These are phyloP conservation scores for Ctenochaetus hawaiiensis DNA, from an alignment of 2,797 vertebrate species.

Conservation along the genomic window DNA sequence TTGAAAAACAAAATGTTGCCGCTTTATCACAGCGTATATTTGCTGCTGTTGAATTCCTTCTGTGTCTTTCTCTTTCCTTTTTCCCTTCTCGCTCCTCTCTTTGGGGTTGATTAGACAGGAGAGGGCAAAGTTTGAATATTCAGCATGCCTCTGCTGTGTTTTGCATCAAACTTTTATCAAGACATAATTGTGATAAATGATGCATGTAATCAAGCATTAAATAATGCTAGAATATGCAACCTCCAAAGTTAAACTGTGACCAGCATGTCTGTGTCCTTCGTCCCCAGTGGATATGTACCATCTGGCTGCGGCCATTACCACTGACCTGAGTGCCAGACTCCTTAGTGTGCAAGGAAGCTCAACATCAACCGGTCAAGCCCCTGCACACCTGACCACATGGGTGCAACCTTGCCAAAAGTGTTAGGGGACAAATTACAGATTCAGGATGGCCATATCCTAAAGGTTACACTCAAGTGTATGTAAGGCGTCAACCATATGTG, in stretches of 20 bases:
- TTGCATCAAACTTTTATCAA: conserved; percentile 88
- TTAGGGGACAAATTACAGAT: conserved; percentile 85
- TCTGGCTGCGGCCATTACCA: conserved; percentile 84
- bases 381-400: conserved; percentile 83
- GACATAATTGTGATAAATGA: conserved; percentile 91
- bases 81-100: conserved; percentile 30
- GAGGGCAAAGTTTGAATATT: conserved; percentile 87
- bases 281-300: conserved; percentile 87
- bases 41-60: conserved; percentile 23
- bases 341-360: conserved; percentile 86
- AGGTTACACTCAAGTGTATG: conserved; percentile 55
- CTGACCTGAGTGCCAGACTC: conserved; percentile 86
- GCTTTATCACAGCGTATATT: conserved; percentile 45
- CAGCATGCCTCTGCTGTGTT: conserved; percentile 84
- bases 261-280: conserved; percentile 84
- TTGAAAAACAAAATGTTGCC: conserved; percentile 35
- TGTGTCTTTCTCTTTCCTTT: conserved; percentile 32
- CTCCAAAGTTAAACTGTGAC: conserved; percentile 86
- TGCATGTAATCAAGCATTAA: conserved; percentile 90
- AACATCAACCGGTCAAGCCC: conserved; percentile 85
- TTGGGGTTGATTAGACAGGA: conserved; percentile 80
- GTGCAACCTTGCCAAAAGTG: conserved; percentile 86
- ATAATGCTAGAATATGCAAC: conserved; percentile 88
- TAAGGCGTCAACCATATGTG: conserved; percentile 34
- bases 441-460: conserved; percentile 65